Percentiles rank a stretch among this genome's conserved stretches.
Conservation (phyloP, 2,888 invertebrate species). For the Epinotia ramella region DNA sequence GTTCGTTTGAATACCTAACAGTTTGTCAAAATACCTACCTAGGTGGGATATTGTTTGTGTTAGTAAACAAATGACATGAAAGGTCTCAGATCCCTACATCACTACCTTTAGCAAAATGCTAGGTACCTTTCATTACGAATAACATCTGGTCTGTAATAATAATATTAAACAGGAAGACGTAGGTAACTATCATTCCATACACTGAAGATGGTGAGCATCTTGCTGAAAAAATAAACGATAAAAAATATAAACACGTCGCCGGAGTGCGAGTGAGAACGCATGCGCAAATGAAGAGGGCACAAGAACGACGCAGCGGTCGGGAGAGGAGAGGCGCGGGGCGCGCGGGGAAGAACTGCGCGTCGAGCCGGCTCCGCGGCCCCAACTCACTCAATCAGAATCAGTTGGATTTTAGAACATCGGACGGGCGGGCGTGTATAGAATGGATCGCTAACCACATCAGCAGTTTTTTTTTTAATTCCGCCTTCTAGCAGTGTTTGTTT, state of each 20-base stretch:
- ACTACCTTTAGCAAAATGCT: background rate
- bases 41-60: background rate
- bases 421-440: conserved; percentile 84
- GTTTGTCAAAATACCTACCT: too few species aligned
- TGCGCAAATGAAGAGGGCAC: conserved; percentile 72
- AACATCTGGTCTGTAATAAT: conserved; percentile 34
- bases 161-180: conserved; percentile 41
- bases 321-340: conserved; percentile 52
- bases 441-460: conserved; percentile 85
- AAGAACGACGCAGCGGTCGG: conserved; percentile 61
- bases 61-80: too few species aligned
- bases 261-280: conserved; percentile 75
- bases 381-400: conserved; percentile 60
- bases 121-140: conserved; percentile 18
- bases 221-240: conserved; percentile 69
- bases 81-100: too few species aligned
- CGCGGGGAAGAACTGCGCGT: conserved; percentile 59
- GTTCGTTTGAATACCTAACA: background rate
- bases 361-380: conserved; percentile 63
- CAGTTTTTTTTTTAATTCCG: conserved; percentile 86
- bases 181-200: conserved; percentile 31
- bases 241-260: conserved; percentile 84
- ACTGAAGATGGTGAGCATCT: conserved; percentile 53
- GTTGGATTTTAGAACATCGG: conserved; percentile 85
- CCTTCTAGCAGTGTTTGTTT: conserved; percentile 84